Percentiles rank a stretch among this genome's conserved stretches.
These are phyloP conservation scores for Siniperca knerii DNA, from an alignment of 2,113 vertebrate species.

Conservation along the genomic window DNA sequence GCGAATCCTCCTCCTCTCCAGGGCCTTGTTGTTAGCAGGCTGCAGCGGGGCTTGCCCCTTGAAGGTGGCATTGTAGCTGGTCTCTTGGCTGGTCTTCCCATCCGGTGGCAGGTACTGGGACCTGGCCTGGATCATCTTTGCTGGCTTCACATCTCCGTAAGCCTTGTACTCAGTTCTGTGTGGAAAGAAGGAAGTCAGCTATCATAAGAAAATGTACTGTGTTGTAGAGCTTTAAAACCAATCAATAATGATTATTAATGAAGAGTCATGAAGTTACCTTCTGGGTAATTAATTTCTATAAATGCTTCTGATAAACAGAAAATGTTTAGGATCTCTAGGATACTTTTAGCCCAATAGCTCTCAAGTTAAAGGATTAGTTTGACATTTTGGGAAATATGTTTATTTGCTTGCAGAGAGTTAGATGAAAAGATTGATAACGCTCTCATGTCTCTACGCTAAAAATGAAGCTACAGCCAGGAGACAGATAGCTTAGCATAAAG, in stretches of 20 bases:
- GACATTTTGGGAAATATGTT: neutral
- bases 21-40: conserved; percentile 88
- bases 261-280: neutral
- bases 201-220: neutral
- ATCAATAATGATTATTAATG: neutral
- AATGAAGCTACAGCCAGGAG: no score
- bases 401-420: neutral
- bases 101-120: conserved; percentile 92
- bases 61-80: conserved; percentile 95
- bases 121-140: conserved; percentile 91
- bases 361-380: neutral
- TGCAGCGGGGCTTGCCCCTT: conserved; percentile 86
- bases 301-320: neutral
- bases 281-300: neutral
- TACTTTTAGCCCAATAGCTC: neutral
- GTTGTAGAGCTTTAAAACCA: neutral
- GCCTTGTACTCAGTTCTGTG: conserved; percentile 94
- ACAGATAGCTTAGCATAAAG: neutral
- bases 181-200: conserved; percentile 16
- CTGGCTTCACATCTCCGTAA: conserved; percentile 91
- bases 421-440: no score
- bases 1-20: conserved; percentile 95
- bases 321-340: neutral
- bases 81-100: conserved; percentile 90
- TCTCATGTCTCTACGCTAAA: no score